phyloP scores from a whole-genome alignment of 2,888 invertebrate species.

The Drosophila parthenogenetica region DNA sequence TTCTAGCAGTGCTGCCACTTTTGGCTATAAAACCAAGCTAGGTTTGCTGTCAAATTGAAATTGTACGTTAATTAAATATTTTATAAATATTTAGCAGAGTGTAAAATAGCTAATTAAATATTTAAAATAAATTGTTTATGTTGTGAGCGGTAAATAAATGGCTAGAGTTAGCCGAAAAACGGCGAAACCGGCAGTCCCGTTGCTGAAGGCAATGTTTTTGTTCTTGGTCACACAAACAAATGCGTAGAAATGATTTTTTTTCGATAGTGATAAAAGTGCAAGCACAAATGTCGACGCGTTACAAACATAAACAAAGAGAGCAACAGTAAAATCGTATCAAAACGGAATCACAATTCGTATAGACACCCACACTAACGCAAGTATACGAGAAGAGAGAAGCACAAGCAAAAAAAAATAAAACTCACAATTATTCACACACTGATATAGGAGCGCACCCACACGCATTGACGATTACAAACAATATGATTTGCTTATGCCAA shows the following conservation, averaged over 20 bases:
- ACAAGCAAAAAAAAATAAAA: slow-evolving; percentile 8
- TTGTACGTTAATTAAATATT: background rate
- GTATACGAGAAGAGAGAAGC: slow-evolving; percentile 12
- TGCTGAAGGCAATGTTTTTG: slow-evolving; percentile 23
- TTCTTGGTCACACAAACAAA: slow-evolving; percentile 61
- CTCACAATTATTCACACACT: slow-evolving; percentile 18
- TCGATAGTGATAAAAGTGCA: slow-evolving; percentile 49
- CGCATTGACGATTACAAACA: slow-evolving; percentile 36
- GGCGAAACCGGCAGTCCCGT: background rate
- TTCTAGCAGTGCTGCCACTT: slow-evolving; percentile 8
- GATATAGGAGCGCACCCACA: slow-evolving; percentile 37
- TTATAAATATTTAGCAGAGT: background rate
- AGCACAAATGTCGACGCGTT: slow-evolving; percentile 52
- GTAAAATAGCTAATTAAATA: background rate
- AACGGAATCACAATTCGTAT: slow-evolving; percentile 41
- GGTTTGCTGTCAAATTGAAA: background rate
- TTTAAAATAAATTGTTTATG: no score
- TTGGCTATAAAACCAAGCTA: background rate
- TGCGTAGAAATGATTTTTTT: slow-evolving; percentile 59
- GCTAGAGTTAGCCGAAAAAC: background rate
- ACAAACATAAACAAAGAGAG: slow-evolving; percentile 67
- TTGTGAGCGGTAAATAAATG: background rate
- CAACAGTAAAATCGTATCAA: slow-evolving; percentile 41
- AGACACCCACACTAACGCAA: slow-evolving; percentile 35
- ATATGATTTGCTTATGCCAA: slow-evolving; percentile 21